Evolutionary conservation across 2,888 invertebrate genomes (phyloP).

Genomic region (Melanchra persicariae): DNA sequence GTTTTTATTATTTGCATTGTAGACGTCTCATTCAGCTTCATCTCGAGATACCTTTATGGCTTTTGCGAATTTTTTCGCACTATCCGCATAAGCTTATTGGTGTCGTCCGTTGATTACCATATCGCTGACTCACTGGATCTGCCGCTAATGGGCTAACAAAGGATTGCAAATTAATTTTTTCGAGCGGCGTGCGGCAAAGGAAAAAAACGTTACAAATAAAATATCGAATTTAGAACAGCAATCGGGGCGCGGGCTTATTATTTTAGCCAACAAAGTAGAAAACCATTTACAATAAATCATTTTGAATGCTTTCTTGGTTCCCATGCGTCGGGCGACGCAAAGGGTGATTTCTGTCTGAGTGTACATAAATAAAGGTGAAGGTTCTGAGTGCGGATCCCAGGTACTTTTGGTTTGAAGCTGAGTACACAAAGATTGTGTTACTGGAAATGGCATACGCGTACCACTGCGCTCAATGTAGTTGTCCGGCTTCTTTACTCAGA

Average conservation of each 20-base stretch:
- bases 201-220: conserved; percentile 84
- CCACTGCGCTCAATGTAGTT: conserved; percentile 25
- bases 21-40: conserved; percentile 86
- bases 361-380: conserved; percentile 90
- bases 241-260: conserved; percentile 87
- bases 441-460: conserved; percentile 59
- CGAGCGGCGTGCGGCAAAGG: conserved; percentile 80
- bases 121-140: conserved; percentile 76
- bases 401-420: conserved; percentile 81
- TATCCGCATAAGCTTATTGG: conserved; percentile 40
- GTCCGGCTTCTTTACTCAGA: conserved; percentile 21
- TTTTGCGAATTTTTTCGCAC: conserved; percentile 65
- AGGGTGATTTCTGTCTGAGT: conserved; percentile 90
- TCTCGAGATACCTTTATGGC: conserved; percentile 73
- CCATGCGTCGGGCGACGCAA: conserved; percentile 89
- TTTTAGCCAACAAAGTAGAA: conserved; percentile 91
- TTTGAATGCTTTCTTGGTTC: conserved; percentile 90
- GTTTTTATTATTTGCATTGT: conserved; percentile 85
- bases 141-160: conserved; percentile 77
- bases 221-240: conserved; percentile 88
- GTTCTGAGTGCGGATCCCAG: conserved; percentile 87
- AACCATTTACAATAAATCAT: conserved; percentile 91
- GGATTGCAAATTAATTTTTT: conserved; percentile 84
- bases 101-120: conserved; percentile 71
- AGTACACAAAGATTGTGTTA: conserved; percentile 66